Percentiles rank a stretch among this genome's conserved stretches.
These are phyloP conservation scores for Sthenelais limicola DNA, from an alignment of 2,888 invertebrate species.

Conservation along the genomic window DNA sequence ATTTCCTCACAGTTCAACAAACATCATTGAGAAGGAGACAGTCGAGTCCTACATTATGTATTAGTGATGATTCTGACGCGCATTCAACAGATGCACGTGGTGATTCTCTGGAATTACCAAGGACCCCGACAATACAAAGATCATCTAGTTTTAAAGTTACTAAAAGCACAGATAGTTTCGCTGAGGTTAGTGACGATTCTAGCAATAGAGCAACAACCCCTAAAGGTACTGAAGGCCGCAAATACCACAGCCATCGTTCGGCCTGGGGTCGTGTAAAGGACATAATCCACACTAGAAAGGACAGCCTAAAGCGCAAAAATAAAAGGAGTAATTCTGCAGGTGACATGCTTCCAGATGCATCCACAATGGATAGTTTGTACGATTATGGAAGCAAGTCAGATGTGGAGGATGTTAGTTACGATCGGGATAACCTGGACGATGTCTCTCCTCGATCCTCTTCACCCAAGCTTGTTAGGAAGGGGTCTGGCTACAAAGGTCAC, in stretches of 20 bases:
- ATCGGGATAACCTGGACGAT: background rate
- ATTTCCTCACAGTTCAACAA: slow-evolving; percentile 37
- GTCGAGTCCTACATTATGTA: slow-evolving; percentile 62
- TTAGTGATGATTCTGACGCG: slow-evolving; percentile 50
- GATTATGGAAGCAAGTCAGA: slow-evolving; percentile 33
- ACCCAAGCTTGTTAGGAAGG: slow-evolving; percentile 57
- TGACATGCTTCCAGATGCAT: slow-evolving; percentile 33
- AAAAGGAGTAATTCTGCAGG: slow-evolving; percentile 42
- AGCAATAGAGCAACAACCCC: slow-evolving; percentile 2
- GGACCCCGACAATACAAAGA: slow-evolving; percentile 53
- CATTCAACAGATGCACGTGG: slow-evolving; percentile 13
- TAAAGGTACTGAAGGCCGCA: background rate
- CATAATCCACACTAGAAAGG: slow-evolving; percentile 80
- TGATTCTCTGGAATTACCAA: slow-evolving; percentile 50
- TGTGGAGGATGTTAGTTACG: slow-evolving; percentile 23
- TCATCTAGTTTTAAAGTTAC: slow-evolving; percentile 62
- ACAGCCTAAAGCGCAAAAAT: slow-evolving; percentile 58
- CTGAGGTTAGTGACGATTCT: slow-evolving; percentile 23
- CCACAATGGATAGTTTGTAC: slow-evolving; percentile 4
- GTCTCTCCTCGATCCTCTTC: slow-evolving; percentile 2
- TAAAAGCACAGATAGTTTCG: slow-evolving; percentile 40
- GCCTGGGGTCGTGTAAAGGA: slow-evolving; percentile 86
- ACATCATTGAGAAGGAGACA: slow-evolving; percentile 54
- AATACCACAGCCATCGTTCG: slow-evolving; percentile 75
- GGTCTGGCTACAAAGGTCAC: slow-evolving; percentile 59